Evolutionary conservation across 2,113 vertebrate species (phyloP).

Genomic region (Hyla sarda): DNA sequence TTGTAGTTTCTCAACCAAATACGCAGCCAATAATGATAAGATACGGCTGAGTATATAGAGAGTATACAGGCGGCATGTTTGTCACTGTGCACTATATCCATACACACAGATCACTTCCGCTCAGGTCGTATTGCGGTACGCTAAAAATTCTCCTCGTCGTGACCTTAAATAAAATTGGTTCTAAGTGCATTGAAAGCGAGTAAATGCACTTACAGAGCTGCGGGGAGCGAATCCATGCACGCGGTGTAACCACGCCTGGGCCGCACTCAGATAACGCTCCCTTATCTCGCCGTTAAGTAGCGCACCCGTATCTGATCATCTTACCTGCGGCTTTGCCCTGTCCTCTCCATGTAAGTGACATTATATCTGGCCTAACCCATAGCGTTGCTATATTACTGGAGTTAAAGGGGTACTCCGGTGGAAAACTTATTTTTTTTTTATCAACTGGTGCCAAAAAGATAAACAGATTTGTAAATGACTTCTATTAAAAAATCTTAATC

Average conservation of each 20-base stretch:
- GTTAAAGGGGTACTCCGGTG: too few species aligned
- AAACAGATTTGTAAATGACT: too few species aligned
- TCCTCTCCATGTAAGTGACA: not conserved
- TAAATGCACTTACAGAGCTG: not conserved
- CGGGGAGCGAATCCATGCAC: not conserved
- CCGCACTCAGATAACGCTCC: not conserved
- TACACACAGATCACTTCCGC: not conserved
- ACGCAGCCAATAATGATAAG: too few species aligned
- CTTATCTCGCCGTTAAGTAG: not conserved
- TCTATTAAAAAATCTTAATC: too few species aligned
- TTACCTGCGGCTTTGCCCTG: not conserved
- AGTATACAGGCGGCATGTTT: not conserved
- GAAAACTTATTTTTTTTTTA: too few species aligned
- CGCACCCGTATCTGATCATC: not conserved
- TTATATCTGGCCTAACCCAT: not conserved
- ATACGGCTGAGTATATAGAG: not conserved
- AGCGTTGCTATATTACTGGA: not conserved
- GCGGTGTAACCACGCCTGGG: constrained; percentile 7
- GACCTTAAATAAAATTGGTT: not conserved
- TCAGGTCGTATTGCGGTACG: not conserved
- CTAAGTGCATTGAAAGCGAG: not conserved
- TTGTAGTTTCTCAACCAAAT: not conserved
- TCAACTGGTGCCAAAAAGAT: too few species aligned
- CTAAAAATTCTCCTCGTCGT: not conserved
- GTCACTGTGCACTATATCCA: not conserved